Base-by-base conservation (phyloP, 1,140 invertebrate species). In the Spodoptera frugiperda region DNA sequence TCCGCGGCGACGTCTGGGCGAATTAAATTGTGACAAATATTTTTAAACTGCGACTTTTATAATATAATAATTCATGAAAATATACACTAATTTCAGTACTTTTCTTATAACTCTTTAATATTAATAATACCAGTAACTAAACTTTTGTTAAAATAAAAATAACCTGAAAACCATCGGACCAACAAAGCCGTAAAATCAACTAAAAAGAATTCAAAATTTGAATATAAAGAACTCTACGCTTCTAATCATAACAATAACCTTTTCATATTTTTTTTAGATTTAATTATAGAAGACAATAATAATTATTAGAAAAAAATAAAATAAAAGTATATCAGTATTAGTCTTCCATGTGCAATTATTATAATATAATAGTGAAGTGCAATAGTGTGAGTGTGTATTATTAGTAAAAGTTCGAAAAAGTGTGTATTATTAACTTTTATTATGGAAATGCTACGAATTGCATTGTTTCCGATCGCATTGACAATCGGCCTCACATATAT, bases 401-500 rank as follows among this genome's bases (percentile, higher is more conserved):
- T 33, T 49, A 55, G 39, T 17, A 49, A 19, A 25, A 15, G 9
- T 25, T 3, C 0, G 30, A 65, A 17, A 65, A 65, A n/a, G 48
- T 51, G 15, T 19, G n/a, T 49, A 48, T 17, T 61, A 75, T 54
- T 17, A 63, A 44, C 10, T 68, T 39, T 77, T 54, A 87, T 63
- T 65, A 91, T 91, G 89, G 87, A 91, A 75, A 83, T 93, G 54
- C 30, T 92, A 51, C 84, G 87, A 9, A 46, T 93, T 12, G 83
- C 85, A 9, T 51, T 93, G 63, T 78, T 94, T 17, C 92, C 92
- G 10, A 55, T 94, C 14, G 71, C 81, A 44, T 84, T 94, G 12
- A 91, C 87, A 10, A 61, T 94, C 17, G 87, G 90, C 9, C 82
- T 94, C 9, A 93, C 93, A 11, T 89, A 76, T 78, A 82, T 94